Percentiles rank a stretch among this genome's conserved stretches.
phyloP scores from a whole-genome alignment of 2,888 invertebrate species.

The Halictus ligatus region DNA sequence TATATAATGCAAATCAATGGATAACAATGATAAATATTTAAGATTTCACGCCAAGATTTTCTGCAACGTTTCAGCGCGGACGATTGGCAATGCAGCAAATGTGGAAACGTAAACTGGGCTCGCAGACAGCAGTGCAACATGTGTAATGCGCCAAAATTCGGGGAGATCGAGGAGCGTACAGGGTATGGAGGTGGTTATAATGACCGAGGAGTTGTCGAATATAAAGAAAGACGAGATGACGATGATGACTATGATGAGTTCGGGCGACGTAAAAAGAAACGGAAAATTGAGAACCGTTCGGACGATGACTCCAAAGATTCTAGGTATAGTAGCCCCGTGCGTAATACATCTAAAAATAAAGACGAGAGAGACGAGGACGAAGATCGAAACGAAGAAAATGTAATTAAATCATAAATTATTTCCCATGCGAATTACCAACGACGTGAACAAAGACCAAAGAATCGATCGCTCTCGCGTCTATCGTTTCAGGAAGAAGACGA shows the following conservation, averaged over 20 bases:
- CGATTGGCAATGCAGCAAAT: constrained; percentile 99
- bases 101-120: constrained; percentile 99
- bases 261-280: constrained; percentile 88
- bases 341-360: constrained; percentile 77
- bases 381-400: constrained; percentile 63
- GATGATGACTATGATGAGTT: constrained; percentile 99
- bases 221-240: constrained; percentile 93
- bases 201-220: constrained; percentile 98
- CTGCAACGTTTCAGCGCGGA: constrained; percentile 91
- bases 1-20: constrained; percentile 22
- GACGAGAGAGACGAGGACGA: constrained; percentile 70
- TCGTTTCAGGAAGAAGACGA: constrained; percentile 82
- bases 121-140: constrained; percentile 98
- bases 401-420: constrained; percentile 43
- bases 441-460: neutral
- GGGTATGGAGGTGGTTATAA: constrained; percentile 97
- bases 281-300: constrained; percentile 85
- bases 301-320: constrained; percentile 82
- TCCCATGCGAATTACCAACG: neutral
- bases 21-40: neutral
- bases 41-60: neutral
- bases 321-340: constrained; percentile 78
- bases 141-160: constrained; percentile 99
- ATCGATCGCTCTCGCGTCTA: neutral
- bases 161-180: constrained; percentile 93